These are phyloP conservation scores for Oryzias javanicus DNA, from an alignment of 2,113 vertebrate species.

Conservation along the genomic window DNA sequence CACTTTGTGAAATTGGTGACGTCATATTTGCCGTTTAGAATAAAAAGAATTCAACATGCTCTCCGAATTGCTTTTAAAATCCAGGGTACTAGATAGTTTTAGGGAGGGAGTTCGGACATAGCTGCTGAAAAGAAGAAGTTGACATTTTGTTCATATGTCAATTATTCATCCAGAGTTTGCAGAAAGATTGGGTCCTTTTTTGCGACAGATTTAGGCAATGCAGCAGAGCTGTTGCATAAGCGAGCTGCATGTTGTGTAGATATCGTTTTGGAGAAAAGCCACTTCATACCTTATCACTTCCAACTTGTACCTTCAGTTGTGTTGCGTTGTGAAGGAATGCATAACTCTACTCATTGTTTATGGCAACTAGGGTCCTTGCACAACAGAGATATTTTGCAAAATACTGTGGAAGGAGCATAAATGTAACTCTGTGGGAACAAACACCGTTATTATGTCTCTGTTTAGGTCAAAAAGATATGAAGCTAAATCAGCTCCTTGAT, in stretches of 20 bases:
- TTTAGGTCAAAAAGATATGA: not conserved
- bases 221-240: slow-evolving; percentile 9
- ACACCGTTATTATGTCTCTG: slow-evolving; percentile 4
- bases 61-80: no score
- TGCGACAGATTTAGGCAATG: slow-evolving; percentile 15
- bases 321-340: slow-evolving; percentile 38
- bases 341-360: not conserved
- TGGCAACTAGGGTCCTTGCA: slow-evolving; percentile 2
- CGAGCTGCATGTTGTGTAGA: slow-evolving; percentile 22
- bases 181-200: slow-evolving; percentile 8
- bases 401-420: not conserved
- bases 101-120: no score
- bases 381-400: slow-evolving; percentile 5
- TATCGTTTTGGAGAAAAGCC: slow-evolving; percentile 34
- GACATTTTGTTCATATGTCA: no score
- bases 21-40: no score
- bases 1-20: no score
- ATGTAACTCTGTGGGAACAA: slow-evolving; percentile 21
- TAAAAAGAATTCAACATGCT: no score
- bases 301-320: slow-evolving; percentile 16
- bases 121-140: no score
- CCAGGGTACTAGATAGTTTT: no score
- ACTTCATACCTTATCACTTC: slow-evolving; percentile 34
- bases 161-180: no score
- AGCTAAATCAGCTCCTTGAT: not conserved